phyloP scores from a whole-genome alignment of 2,113 vertebrate species.

The Cercopithecus mona region DNA sequence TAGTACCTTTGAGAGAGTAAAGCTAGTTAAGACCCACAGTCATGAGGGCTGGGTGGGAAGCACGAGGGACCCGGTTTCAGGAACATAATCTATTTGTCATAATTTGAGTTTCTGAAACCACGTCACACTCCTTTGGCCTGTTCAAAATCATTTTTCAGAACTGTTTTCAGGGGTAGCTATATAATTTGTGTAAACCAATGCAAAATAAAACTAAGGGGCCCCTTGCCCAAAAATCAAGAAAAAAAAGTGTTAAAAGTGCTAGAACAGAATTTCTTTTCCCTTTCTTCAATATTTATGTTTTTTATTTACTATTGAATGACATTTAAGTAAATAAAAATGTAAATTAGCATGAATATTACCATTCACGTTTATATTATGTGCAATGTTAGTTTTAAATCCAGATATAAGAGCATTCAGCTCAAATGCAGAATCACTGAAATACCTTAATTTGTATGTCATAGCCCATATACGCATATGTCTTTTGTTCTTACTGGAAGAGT shows the following conservation, averaged over 20 bases:
- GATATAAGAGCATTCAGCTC: not conserved
- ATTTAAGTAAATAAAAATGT: not conserved
- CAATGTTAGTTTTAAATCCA: not conserved
- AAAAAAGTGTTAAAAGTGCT: not conserved
- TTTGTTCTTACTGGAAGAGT: not conserved
- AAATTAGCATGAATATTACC: not conserved
- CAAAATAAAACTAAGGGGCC: not conserved
- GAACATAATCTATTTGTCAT: not conserved
- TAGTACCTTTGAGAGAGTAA: not conserved
- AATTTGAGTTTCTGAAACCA: conserved; percentile 43
- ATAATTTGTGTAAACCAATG: not conserved
- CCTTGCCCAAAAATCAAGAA: not conserved
- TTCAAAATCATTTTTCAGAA: conserved; percentile 25
- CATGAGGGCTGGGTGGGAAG: not conserved
- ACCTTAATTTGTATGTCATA: not conserved
- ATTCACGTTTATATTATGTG: not conserved
- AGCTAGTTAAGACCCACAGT: not conserved
- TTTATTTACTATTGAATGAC: not conserved
- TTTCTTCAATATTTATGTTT: not conserved
- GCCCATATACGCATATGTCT: not conserved
- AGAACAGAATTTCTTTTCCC: not conserved
- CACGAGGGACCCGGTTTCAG: not conserved
- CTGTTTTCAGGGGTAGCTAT: not conserved
- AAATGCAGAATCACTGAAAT: not conserved
- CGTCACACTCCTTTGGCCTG: not conserved